Percentiles rank a stretch among this genome's conserved stretches.
phyloP scores from a whole-genome alignment of 2,113 vertebrate genomes.

The Hyaena hyaena region DNA sequence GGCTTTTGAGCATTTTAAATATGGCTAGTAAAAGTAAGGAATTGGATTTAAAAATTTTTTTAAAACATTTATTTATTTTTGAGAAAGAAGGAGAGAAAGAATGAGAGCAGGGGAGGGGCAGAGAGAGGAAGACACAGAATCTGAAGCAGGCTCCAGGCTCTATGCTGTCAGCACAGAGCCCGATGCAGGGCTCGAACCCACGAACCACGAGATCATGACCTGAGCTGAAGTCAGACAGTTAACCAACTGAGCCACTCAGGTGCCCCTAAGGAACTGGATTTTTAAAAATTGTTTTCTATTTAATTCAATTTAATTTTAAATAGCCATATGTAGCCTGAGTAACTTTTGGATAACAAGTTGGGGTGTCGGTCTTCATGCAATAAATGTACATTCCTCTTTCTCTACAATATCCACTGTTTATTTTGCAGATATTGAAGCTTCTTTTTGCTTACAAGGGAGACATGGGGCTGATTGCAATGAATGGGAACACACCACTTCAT shows the following conservation, averaged over 20 bases:
- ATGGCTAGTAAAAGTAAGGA: not conserved
- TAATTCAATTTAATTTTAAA: constrained; percentile 19
- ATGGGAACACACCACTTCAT: constrained; percentile 93
- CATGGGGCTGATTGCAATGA: constrained; percentile 87
- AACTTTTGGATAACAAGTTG: not conserved
- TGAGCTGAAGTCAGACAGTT: too few species aligned
- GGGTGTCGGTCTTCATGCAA: not conserved
- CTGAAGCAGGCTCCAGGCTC: too few species aligned
- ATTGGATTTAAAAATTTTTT: not conserved
- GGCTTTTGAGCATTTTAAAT: constrained; percentile 2
- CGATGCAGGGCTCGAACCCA: too few species aligned
- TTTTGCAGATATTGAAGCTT: constrained; percentile 86
- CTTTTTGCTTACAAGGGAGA: constrained; percentile 91
- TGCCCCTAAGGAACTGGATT: not conserved
- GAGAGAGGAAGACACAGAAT: too few species aligned
- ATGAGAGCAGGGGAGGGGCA: too few species aligned
- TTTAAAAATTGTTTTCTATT: not conserved
- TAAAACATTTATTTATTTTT: too few species aligned
- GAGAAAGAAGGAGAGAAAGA: too few species aligned
- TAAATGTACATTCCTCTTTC: not conserved
- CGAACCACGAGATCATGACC: too few species aligned
- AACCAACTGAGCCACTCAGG: too few species aligned
- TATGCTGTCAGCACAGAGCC: too few species aligned
- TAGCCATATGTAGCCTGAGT: not conserved
- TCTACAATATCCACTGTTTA: not conserved